Evolutionary conservation across 2,888 invertebrate genomes (phyloP), one percentile per base, ranked within the genome.

Genomic region (Rhabditoides inermis): DNA sequence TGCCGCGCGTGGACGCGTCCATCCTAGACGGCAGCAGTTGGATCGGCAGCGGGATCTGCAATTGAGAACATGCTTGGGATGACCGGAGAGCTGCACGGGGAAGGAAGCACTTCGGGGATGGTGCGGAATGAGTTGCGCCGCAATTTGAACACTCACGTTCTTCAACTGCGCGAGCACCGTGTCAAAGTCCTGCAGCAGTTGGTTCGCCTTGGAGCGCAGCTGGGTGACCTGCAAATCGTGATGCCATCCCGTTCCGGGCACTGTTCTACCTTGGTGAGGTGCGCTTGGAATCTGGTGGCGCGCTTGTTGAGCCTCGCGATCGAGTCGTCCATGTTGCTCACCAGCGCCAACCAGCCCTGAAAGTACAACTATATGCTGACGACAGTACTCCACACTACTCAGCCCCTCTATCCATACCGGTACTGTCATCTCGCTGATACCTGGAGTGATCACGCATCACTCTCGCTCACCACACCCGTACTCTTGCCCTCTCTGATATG

Each of bases 341-440:
- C 64, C 23, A 73, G 53, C 4, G 73, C 72, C 22, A 51, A 28
- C 70, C 69, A 73, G n/a, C 70, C 73, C 69, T 71, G 45, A 51
- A 51, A 58, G 18, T n/a, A n/a, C n/a, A n/a, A n/a, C n/a, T n/a
- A n/a, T n/a, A n/a, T n/a, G n/a, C n/a, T n/a, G n/a, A n/a, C n/a
- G n/a, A n/a, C n/a, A n/a, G n/a, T n/a, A n/a, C n/a, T n/a, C n/a
- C n/a, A n/a, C n/a, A n/a, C n/a, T n/a, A n/a, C n/a, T n/a, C n/a
- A n/a, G n/a, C n/a, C n/a, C n/a, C n/a, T n/a, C n/a, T n/a, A n/a
- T n/a, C n/a, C n/a, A n/a, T n/a, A n/a, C n/a, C n/a, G n/a, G n/a
- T n/a, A n/a, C n/a, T n/a, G n/a, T n/a, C n/a, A n/a, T n/a, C n/a
- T n/a, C n/a, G n/a, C n/a, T n/a, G n/a, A n/a, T n/a, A n/a, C n/a